Evolutionary conservation across 2,113 vertebrate genomes (phyloP).

Genomic region (Percina caprodes): DNA sequence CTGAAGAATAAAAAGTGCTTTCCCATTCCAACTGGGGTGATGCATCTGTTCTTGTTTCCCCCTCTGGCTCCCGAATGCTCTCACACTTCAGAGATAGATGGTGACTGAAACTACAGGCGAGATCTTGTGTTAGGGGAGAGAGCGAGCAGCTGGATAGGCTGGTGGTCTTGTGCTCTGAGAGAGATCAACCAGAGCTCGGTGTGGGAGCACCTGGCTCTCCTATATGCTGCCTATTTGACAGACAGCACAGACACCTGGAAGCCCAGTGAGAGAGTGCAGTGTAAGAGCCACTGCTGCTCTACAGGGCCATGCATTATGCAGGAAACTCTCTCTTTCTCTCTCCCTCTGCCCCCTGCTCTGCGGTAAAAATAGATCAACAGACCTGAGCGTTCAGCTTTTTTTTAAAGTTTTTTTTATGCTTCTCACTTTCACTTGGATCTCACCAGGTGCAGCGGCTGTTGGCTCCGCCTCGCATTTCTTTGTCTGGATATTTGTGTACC

Average conservation of each 20-base stretch:
- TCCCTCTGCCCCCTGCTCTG: constrained; percentile 71
- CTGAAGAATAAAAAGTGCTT: background rate
- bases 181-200: constrained; percentile 40
- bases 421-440: constrained; percentile 73
- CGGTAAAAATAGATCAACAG: constrained; percentile 85
- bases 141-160: constrained; percentile 26
- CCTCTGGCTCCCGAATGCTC: background rate
- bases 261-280: constrained; percentile 44
- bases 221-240: constrained; percentile 54
- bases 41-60: background rate
- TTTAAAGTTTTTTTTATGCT: constrained; percentile 64
- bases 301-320: constrained; percentile 82
- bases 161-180: constrained; percentile 36
- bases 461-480: constrained; percentile 43
- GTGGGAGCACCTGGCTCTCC: constrained; percentile 61
- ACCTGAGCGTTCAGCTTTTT: constrained; percentile 72
- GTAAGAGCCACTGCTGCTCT: constrained; percentile 69
- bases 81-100: constrained; percentile 14
- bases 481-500: constrained; percentile 55
- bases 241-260: constrained; percentile 67
- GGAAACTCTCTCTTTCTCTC: constrained; percentile 66
- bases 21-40: background rate
- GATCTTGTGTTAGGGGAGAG: constrained; percentile 12
- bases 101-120: constrained; percentile 9
- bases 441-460: constrained; percentile 63